phyloP scores from a whole-genome alignment of 1,140 invertebrate species.

The Drosophila ambigua region DNA sequence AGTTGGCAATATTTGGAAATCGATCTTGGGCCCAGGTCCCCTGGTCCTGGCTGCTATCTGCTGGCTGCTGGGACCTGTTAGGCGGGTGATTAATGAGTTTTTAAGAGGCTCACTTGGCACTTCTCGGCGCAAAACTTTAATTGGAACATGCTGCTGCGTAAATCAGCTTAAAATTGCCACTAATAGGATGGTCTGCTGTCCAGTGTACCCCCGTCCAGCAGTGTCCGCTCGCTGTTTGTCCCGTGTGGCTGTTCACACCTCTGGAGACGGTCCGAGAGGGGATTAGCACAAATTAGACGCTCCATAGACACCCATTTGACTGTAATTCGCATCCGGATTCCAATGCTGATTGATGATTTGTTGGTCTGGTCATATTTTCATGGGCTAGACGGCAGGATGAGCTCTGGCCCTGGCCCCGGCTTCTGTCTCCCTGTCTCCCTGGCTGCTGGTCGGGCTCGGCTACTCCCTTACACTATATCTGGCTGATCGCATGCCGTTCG shows the following conservation, averaged over 20 bases:
- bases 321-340: constrained; percentile 45
- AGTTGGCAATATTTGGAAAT: constrained; percentile 75
- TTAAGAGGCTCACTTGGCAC: constrained; percentile 79
- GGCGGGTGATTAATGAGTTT: constrained; percentile 83
- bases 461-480: neutral
- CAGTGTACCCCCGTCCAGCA: neutral
- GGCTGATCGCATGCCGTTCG: constrained; percentile 50
- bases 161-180: constrained; percentile 83
- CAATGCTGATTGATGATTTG: constrained; percentile 68
- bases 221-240: constrained; percentile 18
- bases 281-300: constrained; percentile 50
- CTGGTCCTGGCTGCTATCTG: constrained; percentile 5
- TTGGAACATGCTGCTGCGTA: constrained; percentile 82
- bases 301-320: constrained; percentile 16
- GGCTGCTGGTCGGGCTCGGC: too few relatives aligned
- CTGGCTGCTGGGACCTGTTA: constrained; percentile 60
- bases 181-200: constrained; percentile 58
- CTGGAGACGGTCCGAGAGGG: constrained; percentile 3
- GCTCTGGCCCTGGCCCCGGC: constrained; percentile 2
- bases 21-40: constrained; percentile 57
- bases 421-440: neutral
- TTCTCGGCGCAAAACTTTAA: constrained; percentile 70
- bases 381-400: constrained; percentile 53
- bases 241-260: constrained; percentile 64
- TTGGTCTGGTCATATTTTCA: constrained; percentile 61